Percentiles rank a stretch among this genome's conserved stretches.
Evolutionary conservation across 2,797 vertebrate genomes (phyloP).

Genomic region (Acomys russatus): DNA sequence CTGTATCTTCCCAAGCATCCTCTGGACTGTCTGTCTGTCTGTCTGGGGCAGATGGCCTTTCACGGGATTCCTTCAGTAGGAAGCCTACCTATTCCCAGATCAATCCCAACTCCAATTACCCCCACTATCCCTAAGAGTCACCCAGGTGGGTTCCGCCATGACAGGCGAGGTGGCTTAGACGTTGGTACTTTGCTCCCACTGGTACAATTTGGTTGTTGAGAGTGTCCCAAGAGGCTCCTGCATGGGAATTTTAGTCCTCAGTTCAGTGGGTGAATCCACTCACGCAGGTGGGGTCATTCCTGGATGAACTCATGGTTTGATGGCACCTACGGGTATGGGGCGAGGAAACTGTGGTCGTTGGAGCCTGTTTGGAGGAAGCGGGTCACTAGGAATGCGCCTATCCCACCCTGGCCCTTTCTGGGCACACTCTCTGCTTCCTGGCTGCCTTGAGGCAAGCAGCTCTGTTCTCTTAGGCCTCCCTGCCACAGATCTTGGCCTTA

Average conservation of each 20-base stretch:
- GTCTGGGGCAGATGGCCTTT: not conserved
- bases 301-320: not conserved
- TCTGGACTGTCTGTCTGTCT: not conserved
- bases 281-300: not conserved
- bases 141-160: accelerated
- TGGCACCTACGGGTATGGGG: not conserved
- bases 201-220: not conserved
- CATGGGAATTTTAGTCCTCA: not conserved
- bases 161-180: not conserved
- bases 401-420: not conserved
- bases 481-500: too few relatives aligned
- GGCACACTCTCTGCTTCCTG: not conserved
- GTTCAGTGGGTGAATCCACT: not conserved
- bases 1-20: accelerated
- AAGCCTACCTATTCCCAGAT: too few relatives aligned
- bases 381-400: not conserved
- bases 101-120: not conserved
- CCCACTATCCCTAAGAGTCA: not conserved
- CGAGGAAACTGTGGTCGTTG: too few relatives aligned
- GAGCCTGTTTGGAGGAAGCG: too few relatives aligned
- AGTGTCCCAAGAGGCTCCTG: not conserved
- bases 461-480: too few relatives aligned
- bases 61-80: not conserved
- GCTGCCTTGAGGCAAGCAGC: not conserved
- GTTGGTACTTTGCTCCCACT: accelerated